Evolutionary conservation across 1,140 invertebrate species (phyloP).

Genomic region (Drosophila gunungcola): DNA sequence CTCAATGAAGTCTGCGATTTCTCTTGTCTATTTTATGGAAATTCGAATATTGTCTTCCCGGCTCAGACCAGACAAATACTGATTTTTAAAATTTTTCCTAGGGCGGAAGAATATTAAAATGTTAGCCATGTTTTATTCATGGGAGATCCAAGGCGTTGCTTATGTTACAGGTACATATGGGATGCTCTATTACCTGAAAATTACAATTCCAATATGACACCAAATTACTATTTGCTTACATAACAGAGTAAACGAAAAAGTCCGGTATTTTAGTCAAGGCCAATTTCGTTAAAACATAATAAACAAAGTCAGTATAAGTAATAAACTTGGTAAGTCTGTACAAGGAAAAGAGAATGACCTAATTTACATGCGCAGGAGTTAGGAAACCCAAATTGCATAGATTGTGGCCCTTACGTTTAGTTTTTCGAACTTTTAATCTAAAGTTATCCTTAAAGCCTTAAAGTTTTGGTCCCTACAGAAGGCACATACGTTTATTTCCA

Average conservation of each 20-base stretch:
- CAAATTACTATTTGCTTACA: not conserved
- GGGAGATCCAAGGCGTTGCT: not conserved
- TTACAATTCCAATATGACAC: not conserved
- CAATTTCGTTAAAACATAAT: no score
- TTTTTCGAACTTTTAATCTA: not conserved
- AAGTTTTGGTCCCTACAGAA: not conserved
- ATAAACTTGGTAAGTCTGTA: constrained; percentile 1
- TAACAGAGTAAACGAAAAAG: no score
- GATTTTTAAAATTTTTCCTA: constrained; percentile 29
- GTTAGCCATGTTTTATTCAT: constrained; percentile 39
- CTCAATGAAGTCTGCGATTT: constrained; percentile 17
- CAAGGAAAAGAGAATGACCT: no score
- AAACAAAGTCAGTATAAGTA: no score
- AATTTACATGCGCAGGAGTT: no score
- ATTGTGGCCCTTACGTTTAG: not conserved
- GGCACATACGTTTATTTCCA: constrained; percentile 15
- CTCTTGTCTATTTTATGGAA: constrained; percentile 28
- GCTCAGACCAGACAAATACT: constrained; percentile 19
- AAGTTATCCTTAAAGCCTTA: constrained; percentile 8
- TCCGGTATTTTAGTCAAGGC: no score
- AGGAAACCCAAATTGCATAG: constrained; percentile 2
- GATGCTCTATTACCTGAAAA: not conserved
- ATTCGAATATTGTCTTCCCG: constrained; percentile 28
- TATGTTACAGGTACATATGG: not conserved
- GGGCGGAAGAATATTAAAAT: constrained; percentile 32